A percentile compares a stretch with the other conserved stretches of the same genome.
phyloP scores from a whole-genome alignment of 2,113 vertebrate species.

The Pomatorhinus ruficollis region DNA sequence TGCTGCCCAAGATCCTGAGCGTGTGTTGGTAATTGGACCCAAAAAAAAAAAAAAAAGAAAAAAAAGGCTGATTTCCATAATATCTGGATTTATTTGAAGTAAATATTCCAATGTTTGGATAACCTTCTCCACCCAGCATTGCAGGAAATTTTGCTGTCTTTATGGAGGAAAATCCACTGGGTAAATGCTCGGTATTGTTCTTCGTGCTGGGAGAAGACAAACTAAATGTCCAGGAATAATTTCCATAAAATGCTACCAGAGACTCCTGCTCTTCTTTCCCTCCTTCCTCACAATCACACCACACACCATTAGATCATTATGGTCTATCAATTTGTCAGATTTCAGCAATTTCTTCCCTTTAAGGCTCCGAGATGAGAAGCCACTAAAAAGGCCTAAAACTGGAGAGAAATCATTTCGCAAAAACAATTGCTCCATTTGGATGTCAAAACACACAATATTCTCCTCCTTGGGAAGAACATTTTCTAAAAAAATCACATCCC shows the following conservation, averaged over 20 bases:
- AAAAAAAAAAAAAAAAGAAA: not conserved
- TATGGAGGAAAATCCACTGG: not conserved
- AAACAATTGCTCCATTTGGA: conserved; percentile 52
- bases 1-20: not conserved
- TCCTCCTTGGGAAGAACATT: not conserved
- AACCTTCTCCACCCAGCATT: not conserved
- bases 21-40: not conserved
- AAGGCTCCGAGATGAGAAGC: not conserved
- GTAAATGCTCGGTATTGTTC: not conserved
- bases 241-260: not conserved
- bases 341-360: not conserved
- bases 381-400: conserved; percentile 45
- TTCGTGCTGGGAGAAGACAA: not conserved
- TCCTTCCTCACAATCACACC: not conserved
- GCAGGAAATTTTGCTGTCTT: not conserved
- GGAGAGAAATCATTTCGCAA: not conserved
- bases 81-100: not conserved
- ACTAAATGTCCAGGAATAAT: not conserved
- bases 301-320: conserved; percentile 39
- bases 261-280: not conserved
- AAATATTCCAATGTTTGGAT: not conserved
- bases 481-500: not conserved
- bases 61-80: not conserved
- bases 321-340: conserved; percentile 51
- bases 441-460: conserved; percentile 67